Evolutionary conservation across 2,888 invertebrate species (phyloP).

Genomic region (Trissolcus japonicus): DNA sequence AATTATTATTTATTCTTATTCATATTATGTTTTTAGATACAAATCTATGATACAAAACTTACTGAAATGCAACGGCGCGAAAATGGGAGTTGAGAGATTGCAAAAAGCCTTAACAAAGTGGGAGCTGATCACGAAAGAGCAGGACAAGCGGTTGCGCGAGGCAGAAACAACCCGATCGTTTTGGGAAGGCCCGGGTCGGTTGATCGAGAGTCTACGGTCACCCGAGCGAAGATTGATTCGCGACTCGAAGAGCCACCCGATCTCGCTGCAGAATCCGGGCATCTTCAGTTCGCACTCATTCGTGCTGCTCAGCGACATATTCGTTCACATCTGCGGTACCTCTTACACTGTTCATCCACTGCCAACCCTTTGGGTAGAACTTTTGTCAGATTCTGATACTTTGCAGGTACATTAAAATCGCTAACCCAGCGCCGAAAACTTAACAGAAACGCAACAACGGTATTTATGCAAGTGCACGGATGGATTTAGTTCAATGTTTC

Average conservation of each 20-base stretch:
- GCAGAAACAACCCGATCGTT: constrained; percentile 84
- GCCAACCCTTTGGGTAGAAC: constrained; percentile 88
- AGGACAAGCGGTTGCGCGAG: constrained; percentile 80
- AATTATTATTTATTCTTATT: background rate
- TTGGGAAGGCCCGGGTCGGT: constrained; percentile 84
- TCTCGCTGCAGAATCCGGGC: constrained; percentile 83
- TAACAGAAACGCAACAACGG: constrained; percentile 38
- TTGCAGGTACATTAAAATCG: constrained; percentile 75
- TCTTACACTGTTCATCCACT: constrained; percentile 83
- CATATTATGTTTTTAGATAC: constrained; percentile 76
- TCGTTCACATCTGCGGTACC: constrained; percentile 85
- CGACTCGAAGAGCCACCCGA: constrained; percentile 84
- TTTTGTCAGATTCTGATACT: constrained; percentile 82
- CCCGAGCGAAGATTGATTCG: constrained; percentile 85
- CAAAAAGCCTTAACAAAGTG: constrained; percentile 80
- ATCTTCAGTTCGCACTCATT: constrained; percentile 88
- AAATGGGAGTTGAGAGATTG: constrained; percentile 78
- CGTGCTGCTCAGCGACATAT: constrained; percentile 87
- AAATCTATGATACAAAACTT: constrained; percentile 80
- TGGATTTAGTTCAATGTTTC: constrained; percentile 9
- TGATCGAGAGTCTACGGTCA: constrained; percentile 80
- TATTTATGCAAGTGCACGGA: constrained; percentile 47
- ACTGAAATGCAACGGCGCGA: constrained; percentile 75
- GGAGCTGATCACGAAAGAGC: constrained; percentile 81
- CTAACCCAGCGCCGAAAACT: constrained; percentile 44